Conservation (phyloP, 2,113 vertebrate species). For the Neofelis nebulosa region DNA sequence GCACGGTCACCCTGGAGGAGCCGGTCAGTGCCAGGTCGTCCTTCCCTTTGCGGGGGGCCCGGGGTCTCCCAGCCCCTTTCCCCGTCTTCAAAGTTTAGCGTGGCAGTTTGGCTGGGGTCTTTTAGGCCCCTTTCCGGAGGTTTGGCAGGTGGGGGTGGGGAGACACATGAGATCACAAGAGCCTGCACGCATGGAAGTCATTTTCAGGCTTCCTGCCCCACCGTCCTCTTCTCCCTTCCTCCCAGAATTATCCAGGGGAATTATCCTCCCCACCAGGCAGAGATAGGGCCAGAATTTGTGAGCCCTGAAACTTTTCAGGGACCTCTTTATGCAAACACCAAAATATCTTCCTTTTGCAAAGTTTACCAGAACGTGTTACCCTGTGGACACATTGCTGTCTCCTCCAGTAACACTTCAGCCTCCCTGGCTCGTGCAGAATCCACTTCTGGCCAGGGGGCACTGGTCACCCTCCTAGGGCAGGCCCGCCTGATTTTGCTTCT, state of each 20-base stretch:
- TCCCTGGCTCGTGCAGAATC: not conserved
- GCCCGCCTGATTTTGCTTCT: not conserved
- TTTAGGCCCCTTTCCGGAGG: not conserved
- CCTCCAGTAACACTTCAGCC: not conserved
- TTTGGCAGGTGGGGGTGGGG: not conserved
- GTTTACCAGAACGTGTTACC: not conserved
- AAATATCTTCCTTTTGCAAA: not conserved
- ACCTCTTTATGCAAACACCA: not conserved
- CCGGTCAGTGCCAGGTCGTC: slow-evolving; percentile 47
- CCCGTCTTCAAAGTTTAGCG: not conserved
- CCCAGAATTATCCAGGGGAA: not conserved
- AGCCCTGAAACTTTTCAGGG: not conserved
- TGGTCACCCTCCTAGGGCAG: not conserved
- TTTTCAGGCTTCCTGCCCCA: not conserved
- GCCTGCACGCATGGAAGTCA: slow-evolving; percentile 67
- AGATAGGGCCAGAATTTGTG: not conserved
- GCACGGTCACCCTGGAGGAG: not conserved
- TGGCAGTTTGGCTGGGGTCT: not conserved
- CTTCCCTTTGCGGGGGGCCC: not conserved
- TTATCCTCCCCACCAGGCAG: not conserved
- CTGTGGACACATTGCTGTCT: not conserved
- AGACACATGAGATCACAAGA: not conserved
- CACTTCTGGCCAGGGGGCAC: not conserved
- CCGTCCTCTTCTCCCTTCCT: not conserved
- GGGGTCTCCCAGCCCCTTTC: not conserved